Evolutionary conservation across 2,113 vertebrate species (phyloP), one percentile per base, ranked within the genome.

Genomic region (Podilymbus podiceps): DNA sequence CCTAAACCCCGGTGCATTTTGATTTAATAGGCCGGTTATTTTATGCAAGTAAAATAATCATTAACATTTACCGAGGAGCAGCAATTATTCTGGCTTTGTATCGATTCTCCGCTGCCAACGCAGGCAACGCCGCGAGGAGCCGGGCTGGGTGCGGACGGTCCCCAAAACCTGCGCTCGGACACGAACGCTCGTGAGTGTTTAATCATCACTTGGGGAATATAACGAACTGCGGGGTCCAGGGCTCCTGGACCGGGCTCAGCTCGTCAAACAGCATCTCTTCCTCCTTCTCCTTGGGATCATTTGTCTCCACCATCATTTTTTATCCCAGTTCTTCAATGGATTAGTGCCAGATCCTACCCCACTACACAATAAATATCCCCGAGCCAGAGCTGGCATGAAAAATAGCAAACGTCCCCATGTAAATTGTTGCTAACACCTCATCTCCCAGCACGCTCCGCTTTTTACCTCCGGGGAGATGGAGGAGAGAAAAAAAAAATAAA

Each of bases 11-110:
- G 27, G 77, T 0, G 2, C 17, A 5, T 95, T 91, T 66, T 84
- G 74, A 53, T 93, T 96, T 96, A 96, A 96, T 94, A 80, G 79
- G 93, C 63, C 16, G 0, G 75, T 95, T 95, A 68, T 88, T 95
- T 93, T 67, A 91, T 84, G 50, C 78, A 15, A 96, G 82, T 52
- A 95, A 97, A 97, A 97, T 83, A 96, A 96, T 97, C 72, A 92
- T 97, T 94, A 96, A 74, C 23, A 4, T 55, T 73, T 86, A 55
- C 35, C 3, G 11, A 88, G 73, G 38, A 93, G 63, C 78, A 71
- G 91, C 79, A 93, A 95, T 93, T 91, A 91, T 47, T 27, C 88
- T 5, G 9, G 93, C 66, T 93, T 69, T 33, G 63, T 50, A 9
- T 62, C 15, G 47, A 83, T 60, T 14, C 59, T n/a, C 28, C 0